These are phyloP conservation scores for Drosophila hamatofila DNA, from an alignment of 2,888 invertebrate species.

Conservation along the genomic window DNA sequence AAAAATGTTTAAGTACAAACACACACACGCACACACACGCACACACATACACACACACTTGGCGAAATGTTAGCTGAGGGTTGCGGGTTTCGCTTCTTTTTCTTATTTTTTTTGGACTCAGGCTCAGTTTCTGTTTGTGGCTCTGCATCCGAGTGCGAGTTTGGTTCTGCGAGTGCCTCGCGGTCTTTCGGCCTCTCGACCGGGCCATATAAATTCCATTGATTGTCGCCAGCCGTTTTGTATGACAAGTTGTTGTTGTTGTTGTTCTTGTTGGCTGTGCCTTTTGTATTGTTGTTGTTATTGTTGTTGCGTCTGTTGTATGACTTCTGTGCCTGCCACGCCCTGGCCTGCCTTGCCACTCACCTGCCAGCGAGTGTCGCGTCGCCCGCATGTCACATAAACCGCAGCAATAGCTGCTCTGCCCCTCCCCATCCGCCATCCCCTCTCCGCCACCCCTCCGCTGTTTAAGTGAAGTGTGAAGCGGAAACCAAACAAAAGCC, in stretches of 20 bases:
- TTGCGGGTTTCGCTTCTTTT: conserved; percentile 15
- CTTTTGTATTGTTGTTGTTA: conserved; percentile 45
- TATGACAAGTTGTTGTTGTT: conserved; percentile 67
- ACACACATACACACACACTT: conserved; percentile 12
- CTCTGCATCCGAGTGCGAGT: conserved; percentile 20
- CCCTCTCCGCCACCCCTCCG: neutral
- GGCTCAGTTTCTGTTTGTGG: conserved; percentile 33
- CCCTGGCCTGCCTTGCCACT: conserved; percentile 60
- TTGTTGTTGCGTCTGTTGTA: conserved; percentile 62
- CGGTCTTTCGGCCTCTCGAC: conserved; percentile 9
- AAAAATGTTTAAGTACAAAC: conserved; percentile 75
- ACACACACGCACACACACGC: conserved; percentile 28
- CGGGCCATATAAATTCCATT: conserved; percentile 74
- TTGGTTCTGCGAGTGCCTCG: conserved; percentile 14
- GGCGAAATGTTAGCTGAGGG: conserved; percentile 17
- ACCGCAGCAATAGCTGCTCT: conserved; percentile 60
- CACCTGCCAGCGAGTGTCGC: conserved; percentile 72
- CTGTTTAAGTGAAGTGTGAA: conserved; percentile 77
- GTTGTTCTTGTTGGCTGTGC: conserved; percentile 39
- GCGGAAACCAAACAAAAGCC: conserved; percentile 80
- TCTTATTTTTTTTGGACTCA: conserved; percentile 30
- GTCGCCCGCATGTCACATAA: conserved; percentile 78
- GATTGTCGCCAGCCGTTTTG: conserved; percentile 78
- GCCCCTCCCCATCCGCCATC: neutral
- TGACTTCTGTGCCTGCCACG: conserved; percentile 75